phyloP scores from a whole-genome alignment of 2,797 vertebrate species.

The Helarctos malayanus region DNA sequence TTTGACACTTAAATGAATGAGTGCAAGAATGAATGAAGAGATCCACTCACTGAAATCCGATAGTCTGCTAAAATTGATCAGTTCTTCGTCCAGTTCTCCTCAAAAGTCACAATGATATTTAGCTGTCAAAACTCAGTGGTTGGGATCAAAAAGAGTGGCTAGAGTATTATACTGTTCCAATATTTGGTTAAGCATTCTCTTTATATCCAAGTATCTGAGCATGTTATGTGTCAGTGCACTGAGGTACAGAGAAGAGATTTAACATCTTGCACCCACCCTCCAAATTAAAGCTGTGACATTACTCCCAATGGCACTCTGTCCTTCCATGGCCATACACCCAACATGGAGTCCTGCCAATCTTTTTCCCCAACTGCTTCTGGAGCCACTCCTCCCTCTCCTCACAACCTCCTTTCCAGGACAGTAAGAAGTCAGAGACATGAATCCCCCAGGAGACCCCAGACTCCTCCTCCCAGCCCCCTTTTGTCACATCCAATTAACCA shows the following conservation, averaged over 20 bases:
- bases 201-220: conserved; percentile 37
- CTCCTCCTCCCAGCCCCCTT: conserved; percentile 84
- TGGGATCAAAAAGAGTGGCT: conserved; percentile 33
- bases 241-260: conserved; percentile 22
- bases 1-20: conserved; percentile 40
- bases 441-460: conserved; percentile 88
- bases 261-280: not conserved
- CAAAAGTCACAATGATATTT: conserved; percentile 52
- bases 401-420: conserved; percentile 42
- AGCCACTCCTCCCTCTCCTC: conserved; percentile 78
- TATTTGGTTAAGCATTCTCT: conserved; percentile 11
- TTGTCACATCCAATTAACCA: conserved; percentile 95
- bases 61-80: conserved; percentile 35
- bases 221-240: not conserved
- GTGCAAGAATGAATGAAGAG: not conserved
- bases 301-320: not conserved
- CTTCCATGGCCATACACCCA: not conserved
- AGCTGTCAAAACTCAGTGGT: conserved; percentile 50
- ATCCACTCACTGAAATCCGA: conserved; percentile 1
- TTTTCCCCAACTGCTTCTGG: conserved; percentile 54
- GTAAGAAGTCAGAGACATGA: conserved; percentile 87
- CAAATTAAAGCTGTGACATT: conserved; percentile 45
- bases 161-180: conserved; percentile 16
- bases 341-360: not conserved
- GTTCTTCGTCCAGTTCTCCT: conserved; percentile 49